Base-by-base conservation (phyloP, 2,888 invertebrate species). In the Cataglyphis albicans region DNA sequence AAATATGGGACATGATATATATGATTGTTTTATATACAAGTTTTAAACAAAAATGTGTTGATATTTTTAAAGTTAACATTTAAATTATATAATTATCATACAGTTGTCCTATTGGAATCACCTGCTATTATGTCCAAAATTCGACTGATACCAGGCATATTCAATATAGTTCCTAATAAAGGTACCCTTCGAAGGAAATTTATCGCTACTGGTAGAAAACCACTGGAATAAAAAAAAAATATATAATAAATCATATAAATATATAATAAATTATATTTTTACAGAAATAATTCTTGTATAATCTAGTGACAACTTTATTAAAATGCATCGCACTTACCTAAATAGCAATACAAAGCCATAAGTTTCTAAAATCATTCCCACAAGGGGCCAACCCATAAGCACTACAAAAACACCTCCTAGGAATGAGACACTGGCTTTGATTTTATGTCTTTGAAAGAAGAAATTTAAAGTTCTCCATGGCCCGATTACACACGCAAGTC, bases 401-500 rank as follows among this genome's bases (percentile, higher is more conserved):
- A 99, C 99, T 73, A 99, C 96, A 6, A 97, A 94, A 90, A 99
- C 98, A 1, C 99, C 99, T 18, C 98, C 98, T 93, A 99, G 97
- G 95, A 99, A 99, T 0, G 98, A 97, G 0, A 97, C 95, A 0
- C 98, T 97, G 0, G 98, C 99, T 96, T 98, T 98, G 74, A 98
- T 95, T 96, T 99, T 99, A 94, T 99, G 99, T 88, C 97, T 95
- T 95, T 99, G 99, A 95, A 99, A 99, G 96, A 99, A 99, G 95
- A 99, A 99, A 93, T 98, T 97, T 92, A 99, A 97, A 9, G 99
- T 99, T 93, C 99, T 95, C 94, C 98, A 98, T 38, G 99, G 96
- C 1, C 99, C 99, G 93, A 99, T 99, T 15, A 99, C 98, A 95
- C 99, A 99, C 21, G 98, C 98, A 76, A 99, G 96, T 0, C 99